Evolutionary conservation across 2,888 invertebrate genomes (phyloP), one percentile per base, ranked within the genome.

Genomic region (Xestia sexstrigata): DNA sequence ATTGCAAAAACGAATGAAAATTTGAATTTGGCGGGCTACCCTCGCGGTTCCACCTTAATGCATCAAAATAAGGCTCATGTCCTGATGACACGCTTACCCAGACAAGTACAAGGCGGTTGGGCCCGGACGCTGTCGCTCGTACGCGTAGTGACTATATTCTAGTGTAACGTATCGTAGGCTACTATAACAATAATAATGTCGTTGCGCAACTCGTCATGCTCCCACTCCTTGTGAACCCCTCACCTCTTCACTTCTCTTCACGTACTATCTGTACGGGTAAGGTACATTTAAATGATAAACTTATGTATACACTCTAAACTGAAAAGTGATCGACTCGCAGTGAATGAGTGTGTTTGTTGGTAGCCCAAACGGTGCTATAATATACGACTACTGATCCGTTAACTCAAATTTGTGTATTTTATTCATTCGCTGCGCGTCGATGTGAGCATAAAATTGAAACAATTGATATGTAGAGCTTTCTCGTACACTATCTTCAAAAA

Each of bases 161-260:
- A 71, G 47, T 30, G 30, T 77, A 35, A 42, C 70, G 47, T 49
- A 42, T 20, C 58, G 17, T 81, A 73, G 42, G 49, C 15, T 79
- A 70, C 45, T 71, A 9, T 42, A 42, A 49, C 35, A 35, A 26
- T 26, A 73, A 73, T 26, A 39, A 74, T 35, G 81, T 77, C 74
- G 73, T 42, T 49, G 77, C 74, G 81, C 81, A 72, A 60, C 60
- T 81, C 9, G 23, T 60, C 60, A 17, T 26, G n/a, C 60, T 20
- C 9, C 47, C n/a, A 47, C 17, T 60, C 30, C 39, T n/a, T 62
- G 81, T 62, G 4, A n/a, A 26, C 39, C 58, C 60, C 60, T 49
- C 30, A 23, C 35, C 35, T 30, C 17, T n/a, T n/a, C n/a, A n/a
- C n/a, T n/a, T n/a, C n/a, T n/a, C n/a, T n/a, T n/a, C n/a, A n/a